Evolutionary conservation across 2,888 invertebrate species (phyloP), one percentile per base, ranked within the genome.

Genomic region (Steinernema carpocapsae): DNA sequence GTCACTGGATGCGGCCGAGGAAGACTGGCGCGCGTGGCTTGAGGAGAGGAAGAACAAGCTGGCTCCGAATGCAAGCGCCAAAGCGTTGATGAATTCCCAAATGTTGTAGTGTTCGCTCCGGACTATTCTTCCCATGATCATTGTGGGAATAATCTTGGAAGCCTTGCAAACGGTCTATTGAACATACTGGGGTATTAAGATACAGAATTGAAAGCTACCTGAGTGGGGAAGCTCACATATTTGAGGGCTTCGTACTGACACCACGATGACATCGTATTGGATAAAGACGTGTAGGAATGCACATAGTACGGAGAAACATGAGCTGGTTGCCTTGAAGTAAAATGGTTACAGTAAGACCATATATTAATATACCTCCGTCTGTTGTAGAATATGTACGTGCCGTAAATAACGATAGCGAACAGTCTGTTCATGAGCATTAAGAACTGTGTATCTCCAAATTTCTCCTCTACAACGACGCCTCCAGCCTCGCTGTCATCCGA

Each of bases 191-290:
- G 37, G 48, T 32, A 52, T 22, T 29, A 72, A n/a, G 45, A 56
- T 45, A 2, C n/a, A 14, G 29, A 24, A 77, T 22, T 19, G 29
- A 45, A 24, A 70, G 14, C 19, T 37, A 37, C 37, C 91, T 97
- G 97, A 70, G 96, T 95, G 0, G 97, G 97, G 88, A 99, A 99
- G 87, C 94, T 95, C 85, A 99, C 95, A 89, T 93, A 99, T 89
- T 97, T 97, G 64, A 99, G 91, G 26, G 97, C 97, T 89, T 99
- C 99, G 88, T 99, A 99, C 89, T 99, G 99, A 89, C 95, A 97
- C 97, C 97, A 99, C 70, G 96, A 95, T 88, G 96, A 96, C 91
- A 99, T 92, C 79, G 97, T 94, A 89, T 99, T 99, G 19, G 96
- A 95, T 85, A 99, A 92, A 2, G 97, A 94, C 87, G 96, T 95